A percentile compares a stretch with the other conserved stretches of the same genome.
Evolutionary conservation across 2,113 vertebrate genomes (phyloP).

Genomic region (Octodon degus): DNA sequence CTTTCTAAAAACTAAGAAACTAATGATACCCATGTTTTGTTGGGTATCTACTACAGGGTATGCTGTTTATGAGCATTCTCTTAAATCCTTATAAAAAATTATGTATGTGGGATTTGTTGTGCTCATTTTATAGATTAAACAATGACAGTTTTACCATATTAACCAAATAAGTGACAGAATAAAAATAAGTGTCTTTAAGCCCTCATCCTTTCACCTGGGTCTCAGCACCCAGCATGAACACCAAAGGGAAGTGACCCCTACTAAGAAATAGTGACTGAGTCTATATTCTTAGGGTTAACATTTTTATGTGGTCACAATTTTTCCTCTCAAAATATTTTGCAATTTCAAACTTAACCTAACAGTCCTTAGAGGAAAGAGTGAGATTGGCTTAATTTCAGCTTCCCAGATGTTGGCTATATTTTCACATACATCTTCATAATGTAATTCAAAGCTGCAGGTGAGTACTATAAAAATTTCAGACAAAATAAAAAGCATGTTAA

Average conservation of each 20-base stretch:
- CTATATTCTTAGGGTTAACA: background rate
- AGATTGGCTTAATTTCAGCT: background rate
- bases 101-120: no score
- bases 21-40: background rate
- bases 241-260: background rate
- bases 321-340: slow-evolving; percentile 17
- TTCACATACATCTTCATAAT: background rate
- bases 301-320: slow-evolving; percentile 1
- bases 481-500: background rate
- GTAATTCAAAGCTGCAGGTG: background rate
- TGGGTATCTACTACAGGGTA: background rate
- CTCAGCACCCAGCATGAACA: background rate
- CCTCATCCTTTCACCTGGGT: background rate
- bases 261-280: background rate
- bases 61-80: background rate
- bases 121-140: background rate
- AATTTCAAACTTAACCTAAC: background rate
- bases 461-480: background rate
- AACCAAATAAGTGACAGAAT: background rate
- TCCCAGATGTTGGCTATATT: background rate
- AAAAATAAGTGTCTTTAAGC: background rate
- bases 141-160: background rate
- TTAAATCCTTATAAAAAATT: slow-evolving; percentile 13
- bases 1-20: slow-evolving; percentile 47
- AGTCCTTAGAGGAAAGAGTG: background rate